phyloP scores from a whole-genome alignment of 2,888 invertebrate species.

The Apodemia duryi region DNA sequence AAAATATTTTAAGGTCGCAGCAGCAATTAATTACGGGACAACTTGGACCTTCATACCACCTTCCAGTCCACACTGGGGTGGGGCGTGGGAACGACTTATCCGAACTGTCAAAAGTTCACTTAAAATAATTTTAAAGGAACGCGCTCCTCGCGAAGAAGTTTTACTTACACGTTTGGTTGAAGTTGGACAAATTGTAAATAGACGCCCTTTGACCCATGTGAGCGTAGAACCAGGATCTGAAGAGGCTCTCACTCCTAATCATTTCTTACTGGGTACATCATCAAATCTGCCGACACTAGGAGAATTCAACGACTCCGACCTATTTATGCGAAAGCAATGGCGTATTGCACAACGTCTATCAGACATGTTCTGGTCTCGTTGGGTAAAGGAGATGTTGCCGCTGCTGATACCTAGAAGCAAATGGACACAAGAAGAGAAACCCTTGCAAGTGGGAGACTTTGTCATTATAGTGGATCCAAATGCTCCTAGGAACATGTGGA shows the following conservation, averaged over 20 bases:
- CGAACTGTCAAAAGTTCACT: conserved; percentile 26
- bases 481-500: neutral
- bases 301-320: conserved; percentile 20
- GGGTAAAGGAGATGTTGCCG: conserved; percentile 22
- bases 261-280: conserved; percentile 23
- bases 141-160: conserved; percentile 23
- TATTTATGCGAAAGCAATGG: conserved; percentile 16
- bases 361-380: conserved; percentile 25
- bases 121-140: conserved; percentile 16
- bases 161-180: conserved; percentile 25
- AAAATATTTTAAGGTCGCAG: neutral
- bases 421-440: neutral
- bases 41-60: conserved; percentile 23
- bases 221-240: conserved; percentile 30
- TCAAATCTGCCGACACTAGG: conserved; percentile 9
- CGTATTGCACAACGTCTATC: conserved; percentile 20
- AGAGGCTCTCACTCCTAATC: conserved; percentile 34
- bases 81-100: conserved; percentile 28
- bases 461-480: neutral
- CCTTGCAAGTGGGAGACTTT: neutral
- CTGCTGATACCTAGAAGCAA: conserved; percentile 19
- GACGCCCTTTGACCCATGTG: conserved; percentile 34
- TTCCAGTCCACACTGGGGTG: conserved; percentile 23
- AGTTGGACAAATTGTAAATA: conserved; percentile 24
- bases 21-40: neutral